A percentile compares a stretch with the other conserved stretches of the same genome.
Conservation (phyloP, 2,797 vertebrate genomes). For the Protonibea diacanthus region DNA sequence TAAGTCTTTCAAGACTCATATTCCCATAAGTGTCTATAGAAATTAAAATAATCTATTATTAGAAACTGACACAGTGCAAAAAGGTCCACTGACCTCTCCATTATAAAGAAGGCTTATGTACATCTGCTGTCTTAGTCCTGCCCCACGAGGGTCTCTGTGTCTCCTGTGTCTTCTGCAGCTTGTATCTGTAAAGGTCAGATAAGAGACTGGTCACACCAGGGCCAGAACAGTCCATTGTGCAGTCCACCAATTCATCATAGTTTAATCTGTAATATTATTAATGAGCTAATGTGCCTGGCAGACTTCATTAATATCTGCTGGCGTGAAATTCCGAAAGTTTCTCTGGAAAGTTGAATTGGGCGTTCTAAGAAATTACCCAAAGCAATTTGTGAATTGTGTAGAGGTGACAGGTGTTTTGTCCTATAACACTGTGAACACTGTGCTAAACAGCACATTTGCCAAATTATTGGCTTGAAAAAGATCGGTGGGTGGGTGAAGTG, state of each 20-base stretch:
- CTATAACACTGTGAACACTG: neutral
- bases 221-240: constrained; percentile 73
- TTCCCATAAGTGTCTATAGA: constrained; percentile 59
- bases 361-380: constrained; percentile 54
- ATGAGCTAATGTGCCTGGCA: constrained; percentile 72
- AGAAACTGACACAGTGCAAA: constrained; percentile 58
- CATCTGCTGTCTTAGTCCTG: constrained; percentile 61
- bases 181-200: constrained; percentile 80
- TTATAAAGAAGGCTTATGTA: constrained; percentile 52
- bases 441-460: constrained; percentile 22
- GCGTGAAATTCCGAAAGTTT: constrained; percentile 63
- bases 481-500: neutral
- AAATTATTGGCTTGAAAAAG: neutral
- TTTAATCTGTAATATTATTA: constrained; percentile 77
- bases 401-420: constrained; percentile 43
- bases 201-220: constrained; percentile 75
- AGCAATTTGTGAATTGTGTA: constrained; percentile 46
- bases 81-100: constrained; percentile 52
- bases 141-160: constrained; percentile 58
- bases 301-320: constrained; percentile 74
- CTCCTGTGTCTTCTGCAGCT: constrained; percentile 65
- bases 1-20: constrained; percentile 42
- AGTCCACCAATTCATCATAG: constrained; percentile 71
- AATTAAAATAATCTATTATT: constrained; percentile 70
- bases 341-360: constrained; percentile 55